These are phyloP conservation scores for Drosophila pegasa DNA, from an alignment of 2,888 invertebrate genomes.

Conservation along the genomic window DNA sequence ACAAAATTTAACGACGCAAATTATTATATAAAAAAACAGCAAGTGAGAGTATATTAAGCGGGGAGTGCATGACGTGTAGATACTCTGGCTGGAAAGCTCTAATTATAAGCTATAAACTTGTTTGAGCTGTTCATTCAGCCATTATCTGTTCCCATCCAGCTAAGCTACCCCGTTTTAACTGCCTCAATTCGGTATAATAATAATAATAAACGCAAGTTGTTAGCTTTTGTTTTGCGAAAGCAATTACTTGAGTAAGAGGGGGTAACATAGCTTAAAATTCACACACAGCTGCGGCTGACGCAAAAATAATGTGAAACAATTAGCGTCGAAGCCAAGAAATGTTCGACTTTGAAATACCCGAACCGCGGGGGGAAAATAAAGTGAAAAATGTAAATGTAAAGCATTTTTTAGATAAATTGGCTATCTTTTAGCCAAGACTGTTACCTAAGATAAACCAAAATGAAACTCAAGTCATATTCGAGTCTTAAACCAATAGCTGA, in stretches of 20 bases:
- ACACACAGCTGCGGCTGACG: slow-evolving; percentile 26
- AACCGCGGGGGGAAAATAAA: neutral
- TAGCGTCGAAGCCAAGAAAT: slow-evolving; percentile 1
- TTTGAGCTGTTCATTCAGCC: neutral
- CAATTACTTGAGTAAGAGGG: slow-evolving; percentile 31
- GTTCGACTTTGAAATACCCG: slow-evolving; percentile 16
- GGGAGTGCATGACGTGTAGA: neutral
- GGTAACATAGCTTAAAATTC: slow-evolving; percentile 18
- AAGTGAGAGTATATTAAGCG: neutral
- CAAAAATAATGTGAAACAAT: slow-evolving; percentile 28
- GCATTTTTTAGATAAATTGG: neutral
- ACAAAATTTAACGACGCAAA: slow-evolving; percentile 46
- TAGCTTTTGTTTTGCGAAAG: slow-evolving; percentile 18
- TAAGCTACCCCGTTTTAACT: neutral
- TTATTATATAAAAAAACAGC: slow-evolving; percentile 9
- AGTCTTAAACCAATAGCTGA: neutral
- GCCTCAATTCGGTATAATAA: neutral
- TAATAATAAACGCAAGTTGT: slow-evolving; percentile 23
- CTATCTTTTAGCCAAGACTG: neutral
- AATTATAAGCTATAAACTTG: neutral
- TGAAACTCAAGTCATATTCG: neutral
- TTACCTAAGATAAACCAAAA: neutral
- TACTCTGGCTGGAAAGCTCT: neutral
- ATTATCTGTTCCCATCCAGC: rapidly evolving
- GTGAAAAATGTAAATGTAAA: neutral